These are phyloP conservation scores for Ennomos fuscantarius DNA, from an alignment of 2,888 invertebrate genomes.

Conservation along the genomic window DNA sequence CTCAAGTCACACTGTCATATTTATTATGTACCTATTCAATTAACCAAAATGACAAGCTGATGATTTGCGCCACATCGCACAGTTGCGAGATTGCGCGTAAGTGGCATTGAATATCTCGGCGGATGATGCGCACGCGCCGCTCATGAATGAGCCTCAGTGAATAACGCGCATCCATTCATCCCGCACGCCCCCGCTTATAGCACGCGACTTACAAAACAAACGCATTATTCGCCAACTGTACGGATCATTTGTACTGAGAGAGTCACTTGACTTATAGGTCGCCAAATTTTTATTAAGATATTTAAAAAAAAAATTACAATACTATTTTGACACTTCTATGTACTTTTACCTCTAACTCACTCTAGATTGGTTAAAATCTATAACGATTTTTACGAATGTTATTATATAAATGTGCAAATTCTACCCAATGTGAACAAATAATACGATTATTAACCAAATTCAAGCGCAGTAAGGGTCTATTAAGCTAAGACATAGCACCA, in stretches of 20 bases:
- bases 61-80: slow-evolving; percentile 32
- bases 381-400: too few relatives aligned
- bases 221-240: slow-evolving; percentile 61
- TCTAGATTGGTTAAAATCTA: too few relatives aligned
- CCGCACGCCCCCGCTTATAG: slow-evolving; percentile 68
- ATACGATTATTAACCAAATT: too few relatives aligned
- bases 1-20: slow-evolving; percentile 20
- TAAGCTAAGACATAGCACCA: too few relatives aligned
- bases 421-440: too few relatives aligned
- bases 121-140: slow-evolving; percentile 58
- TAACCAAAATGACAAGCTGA: slow-evolving; percentile 37
- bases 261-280: slow-evolving; percentile 14
- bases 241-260: slow-evolving; percentile 27
- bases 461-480: too few relatives aligned
- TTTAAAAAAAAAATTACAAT: too few relatives aligned
- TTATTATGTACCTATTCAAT: slow-evolving; percentile 37
- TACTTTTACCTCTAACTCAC: too few relatives aligned
- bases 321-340: too few relatives aligned
- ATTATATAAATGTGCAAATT: too few relatives aligned
- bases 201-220: slow-evolving; percentile 66
- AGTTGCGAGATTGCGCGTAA: slow-evolving; percentile 48
- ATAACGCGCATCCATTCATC: slow-evolving; percentile 78
- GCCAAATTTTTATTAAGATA: too few relatives aligned
- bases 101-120: slow-evolving; percentile 56
- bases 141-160: slow-evolving; percentile 78